Base-by-base conservation (phyloP, 2,888 invertebrate species). In the Strigamia maritima region DNA sequence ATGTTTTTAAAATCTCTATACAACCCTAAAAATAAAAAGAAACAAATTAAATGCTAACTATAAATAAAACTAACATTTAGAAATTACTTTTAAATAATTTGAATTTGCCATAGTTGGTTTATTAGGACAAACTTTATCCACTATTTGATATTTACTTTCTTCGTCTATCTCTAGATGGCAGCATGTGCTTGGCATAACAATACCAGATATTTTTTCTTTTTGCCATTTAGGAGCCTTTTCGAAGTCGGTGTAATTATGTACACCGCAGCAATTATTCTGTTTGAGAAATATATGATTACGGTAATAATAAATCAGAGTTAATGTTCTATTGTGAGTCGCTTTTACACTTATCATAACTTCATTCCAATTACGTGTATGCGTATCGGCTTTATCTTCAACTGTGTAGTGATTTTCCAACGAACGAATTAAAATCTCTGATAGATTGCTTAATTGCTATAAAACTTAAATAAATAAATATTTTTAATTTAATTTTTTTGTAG, bases 231-330 rank as follows among this genome's bases (percentile, higher is more conserved):
- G 1, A n/a, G 78, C 78, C 10, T 28, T 83, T 83, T 89, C 85
- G 83, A 92, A 93, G 84, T 93, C 93, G 19, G 87, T 88, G 84
- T 90, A 91, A 84, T 89, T 90, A 81, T 90, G 89, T n/a, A 92
- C 90, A 79, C 94, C 93, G 85, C 94, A 94, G 85, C 93, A 93
- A 26, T 65, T 65, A 78, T 78, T 78, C 78, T 78, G n/a, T 7
- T 44, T 44, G 40, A 6, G 2, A 10, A 44, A 44, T 16, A 44
- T 16, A 7, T 44, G 16, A 44, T 44, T 44, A 44, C n/a, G n/a
- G n/a, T n/a, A n/a, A n/a, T n/a, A n/a, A 2, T 44, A 44, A 44
- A 31, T 4, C 31, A 2, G 31, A 31, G 6, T 31, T 31, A 4
- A 31, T 31, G 31, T 31, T 31, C 31, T 31, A 31, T 31, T 31